Evolutionary conservation across 1,140 invertebrate genomes (phyloP).

Genomic region (Drosophila ogumai): DNA sequence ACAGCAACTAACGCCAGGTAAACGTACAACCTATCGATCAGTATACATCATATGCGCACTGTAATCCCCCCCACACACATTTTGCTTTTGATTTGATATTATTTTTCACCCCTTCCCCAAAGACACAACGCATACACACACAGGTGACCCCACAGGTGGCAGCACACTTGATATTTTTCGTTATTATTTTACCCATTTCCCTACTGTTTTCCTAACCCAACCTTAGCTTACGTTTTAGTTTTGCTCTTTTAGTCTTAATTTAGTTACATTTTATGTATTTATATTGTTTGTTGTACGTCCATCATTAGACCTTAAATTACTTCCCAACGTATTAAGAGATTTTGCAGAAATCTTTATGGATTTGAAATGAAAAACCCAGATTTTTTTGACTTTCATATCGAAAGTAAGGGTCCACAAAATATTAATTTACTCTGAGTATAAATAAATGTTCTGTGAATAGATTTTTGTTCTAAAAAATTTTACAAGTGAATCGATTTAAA

Average conservation of each 20-base stretch:
- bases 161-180: constrained; percentile 13
- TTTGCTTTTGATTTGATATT: constrained; percentile 20
- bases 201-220: not conserved
- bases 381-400: not conserved
- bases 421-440: not conserved
- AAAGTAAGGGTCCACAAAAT: not conserved
- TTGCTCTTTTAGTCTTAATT: constrained; percentile 24
- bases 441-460: no score
- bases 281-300: not conserved
- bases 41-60: constrained; percentile 15
- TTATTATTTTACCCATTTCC: constrained; percentile 2
- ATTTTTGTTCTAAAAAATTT: no score
- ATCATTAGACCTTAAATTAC: not conserved
- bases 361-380: not conserved
- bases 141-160: constrained; percentile 52
- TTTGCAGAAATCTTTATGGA: not conserved
- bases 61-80: not conserved
- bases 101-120: constrained; percentile 2
- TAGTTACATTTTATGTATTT: constrained; percentile 2
- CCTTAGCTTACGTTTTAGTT: constrained; percentile 17
- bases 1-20: constrained; percentile 81
- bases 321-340: not conserved
- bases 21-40: constrained; percentile 39
- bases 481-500: no score
- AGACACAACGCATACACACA: constrained; percentile 20